Evolutionary conservation across 2,888 invertebrate species (phyloP).

Genomic region (Drosophila meridionalis): DNA sequence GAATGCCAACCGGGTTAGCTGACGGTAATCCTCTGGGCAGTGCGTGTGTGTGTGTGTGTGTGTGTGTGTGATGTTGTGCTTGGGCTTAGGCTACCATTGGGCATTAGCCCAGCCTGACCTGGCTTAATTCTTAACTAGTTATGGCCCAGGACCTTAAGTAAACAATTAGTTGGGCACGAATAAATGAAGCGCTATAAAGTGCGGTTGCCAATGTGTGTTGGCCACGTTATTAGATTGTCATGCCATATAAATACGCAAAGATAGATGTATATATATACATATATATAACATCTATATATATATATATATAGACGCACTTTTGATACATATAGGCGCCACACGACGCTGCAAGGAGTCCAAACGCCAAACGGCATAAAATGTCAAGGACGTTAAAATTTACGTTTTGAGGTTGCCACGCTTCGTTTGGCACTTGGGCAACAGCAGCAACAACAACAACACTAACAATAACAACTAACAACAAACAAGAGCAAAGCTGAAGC

Average conservation of each 20-base stretch:
- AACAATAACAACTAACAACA: slow-evolving; percentile 15
- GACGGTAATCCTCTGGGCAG: slow-evolving; percentile 28
- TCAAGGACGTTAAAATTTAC: slow-evolving; percentile 72
- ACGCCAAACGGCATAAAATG: slow-evolving; percentile 67
- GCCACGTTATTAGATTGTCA: slow-evolving; percentile 27
- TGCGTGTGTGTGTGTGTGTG: neutral
- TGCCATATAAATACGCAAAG: slow-evolving; percentile 14
- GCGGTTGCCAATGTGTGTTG: slow-evolving; percentile 8
- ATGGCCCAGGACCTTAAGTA: slow-evolving; percentile 19
- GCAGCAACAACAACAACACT: slow-evolving; percentile 6
- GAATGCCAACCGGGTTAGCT: slow-evolving; percentile 56
- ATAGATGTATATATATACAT: neutral
- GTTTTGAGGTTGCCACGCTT: slow-evolving; percentile 62
- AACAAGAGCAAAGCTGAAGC: slow-evolving; percentile 19
- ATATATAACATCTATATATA: neutral
- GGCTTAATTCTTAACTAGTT: slow-evolving; percentile 60
- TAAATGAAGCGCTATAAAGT: slow-evolving; percentile 31
- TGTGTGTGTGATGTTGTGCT: neutral
- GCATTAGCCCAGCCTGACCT: slow-evolving; percentile 19
- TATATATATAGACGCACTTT: slow-evolving; percentile 9
- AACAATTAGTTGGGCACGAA: slow-evolving; percentile 45
- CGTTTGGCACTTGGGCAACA: slow-evolving; percentile 53
- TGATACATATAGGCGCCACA: slow-evolving; percentile 12
- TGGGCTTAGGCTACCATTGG: slow-evolving; percentile 8
- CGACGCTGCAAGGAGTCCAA: slow-evolving; percentile 41